Evolutionary conservation across 2,888 invertebrate genomes (phyloP).

Genomic region (Eupithecia dodoneata): DNA sequence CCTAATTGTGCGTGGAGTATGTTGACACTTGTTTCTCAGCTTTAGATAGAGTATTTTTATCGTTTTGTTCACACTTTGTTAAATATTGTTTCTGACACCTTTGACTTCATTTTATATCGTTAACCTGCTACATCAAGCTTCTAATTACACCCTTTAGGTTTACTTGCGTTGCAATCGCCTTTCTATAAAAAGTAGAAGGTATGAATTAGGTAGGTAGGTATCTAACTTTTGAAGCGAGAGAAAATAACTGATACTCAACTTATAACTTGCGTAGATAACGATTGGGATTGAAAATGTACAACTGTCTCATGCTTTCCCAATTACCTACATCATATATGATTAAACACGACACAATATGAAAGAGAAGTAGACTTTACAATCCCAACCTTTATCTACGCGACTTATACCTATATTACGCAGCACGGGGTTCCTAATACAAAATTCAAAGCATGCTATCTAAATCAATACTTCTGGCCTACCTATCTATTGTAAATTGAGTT

Average conservation of each 20-base stretch:
- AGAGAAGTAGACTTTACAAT: background rate
- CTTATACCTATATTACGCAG: background rate
- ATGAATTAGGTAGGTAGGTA: background rate
- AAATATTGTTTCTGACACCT: constrained; percentile 1
- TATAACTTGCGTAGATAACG: background rate
- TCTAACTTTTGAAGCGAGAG: background rate
- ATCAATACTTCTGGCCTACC: background rate
- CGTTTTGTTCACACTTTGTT: constrained; percentile 19
- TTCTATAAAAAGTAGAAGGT: background rate
- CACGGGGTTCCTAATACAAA: background rate
- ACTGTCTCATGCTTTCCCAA: background rate
- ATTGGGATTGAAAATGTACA: background rate
- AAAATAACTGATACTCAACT: background rate
- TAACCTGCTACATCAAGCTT: background rate
- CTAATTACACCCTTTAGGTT: background rate
- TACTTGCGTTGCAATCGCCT: background rate
- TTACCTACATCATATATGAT: background rate
- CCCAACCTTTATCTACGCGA: background rate
- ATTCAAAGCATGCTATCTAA: background rate
- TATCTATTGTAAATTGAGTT: constrained; percentile 34
- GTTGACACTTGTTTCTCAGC: constrained; percentile 25
- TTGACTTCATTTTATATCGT: background rate
- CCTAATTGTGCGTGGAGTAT: constrained; percentile 23
- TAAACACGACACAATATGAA: background rate
- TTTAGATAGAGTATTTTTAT: constrained; percentile 20